These are phyloP conservation scores for Gnatocerus cornutus DNA, from an alignment of 2,888 invertebrate species.

Conservation along the genomic window DNA sequence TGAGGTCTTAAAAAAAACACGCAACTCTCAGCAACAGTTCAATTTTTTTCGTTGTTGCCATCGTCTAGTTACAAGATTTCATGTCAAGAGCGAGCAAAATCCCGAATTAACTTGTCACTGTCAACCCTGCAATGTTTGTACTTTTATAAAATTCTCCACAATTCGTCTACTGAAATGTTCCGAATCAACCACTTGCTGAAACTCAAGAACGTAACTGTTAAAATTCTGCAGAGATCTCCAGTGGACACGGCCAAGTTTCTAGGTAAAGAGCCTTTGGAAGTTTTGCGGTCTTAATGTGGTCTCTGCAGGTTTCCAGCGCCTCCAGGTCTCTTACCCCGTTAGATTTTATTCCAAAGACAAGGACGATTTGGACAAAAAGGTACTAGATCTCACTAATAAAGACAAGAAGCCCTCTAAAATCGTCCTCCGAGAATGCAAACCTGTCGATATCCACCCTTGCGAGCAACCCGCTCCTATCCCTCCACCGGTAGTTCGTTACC, in stretches of 20 bases:
- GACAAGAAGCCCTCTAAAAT: slow-evolving; percentile 22
- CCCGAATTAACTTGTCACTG: slow-evolving; percentile 28
- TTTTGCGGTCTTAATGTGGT: background rate
- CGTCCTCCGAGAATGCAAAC: slow-evolving; percentile 43
- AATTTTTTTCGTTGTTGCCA: background rate
- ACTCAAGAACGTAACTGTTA: slow-evolving; percentile 24
- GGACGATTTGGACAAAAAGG: slow-evolving; percentile 56
- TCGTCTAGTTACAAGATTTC: slow-evolving; percentile 26
- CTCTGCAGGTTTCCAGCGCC: slow-evolving; percentile 19
- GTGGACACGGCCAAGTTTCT: slow-evolving; percentile 12
- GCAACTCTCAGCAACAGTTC: background rate
- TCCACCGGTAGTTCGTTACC: slow-evolving; percentile 21
- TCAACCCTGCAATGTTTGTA: slow-evolving; percentile 17
- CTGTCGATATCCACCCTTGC: slow-evolving; percentile 40
- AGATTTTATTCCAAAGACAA: slow-evolving; percentile 44
- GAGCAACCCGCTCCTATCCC: slow-evolving; percentile 33
- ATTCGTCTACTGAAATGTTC: slow-evolving; percentile 20
- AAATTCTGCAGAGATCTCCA: slow-evolving; percentile 26
- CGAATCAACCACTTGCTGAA: slow-evolving; percentile 33
- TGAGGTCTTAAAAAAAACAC: background rate
- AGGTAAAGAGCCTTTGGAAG: slow-evolving; percentile 14
- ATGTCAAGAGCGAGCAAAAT: slow-evolving; percentile 21
- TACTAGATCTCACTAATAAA: slow-evolving; percentile 52
- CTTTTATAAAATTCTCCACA: slow-evolving; percentile 13
- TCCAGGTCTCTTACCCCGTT: slow-evolving; percentile 6